These are phyloP conservation scores for Plemyria rubiginata DNA, from an alignment of 2,888 invertebrate species.

Conservation along the genomic window DNA sequence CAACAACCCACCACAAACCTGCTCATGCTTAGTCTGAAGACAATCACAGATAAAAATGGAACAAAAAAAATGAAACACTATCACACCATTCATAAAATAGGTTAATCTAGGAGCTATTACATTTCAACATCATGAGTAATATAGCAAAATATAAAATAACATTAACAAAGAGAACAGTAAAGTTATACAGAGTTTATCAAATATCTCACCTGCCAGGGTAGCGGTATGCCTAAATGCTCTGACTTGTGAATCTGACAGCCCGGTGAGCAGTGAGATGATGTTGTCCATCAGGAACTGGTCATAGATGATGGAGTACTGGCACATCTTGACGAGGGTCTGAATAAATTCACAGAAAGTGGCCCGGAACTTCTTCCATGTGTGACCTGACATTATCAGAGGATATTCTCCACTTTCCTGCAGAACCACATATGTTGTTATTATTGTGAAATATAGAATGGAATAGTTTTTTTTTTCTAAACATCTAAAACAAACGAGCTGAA, in stretches of 20 bases:
- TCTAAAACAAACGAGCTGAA: too few species aligned
- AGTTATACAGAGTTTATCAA: background rate
- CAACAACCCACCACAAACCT: too few species aligned
- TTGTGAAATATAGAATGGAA: too few species aligned
- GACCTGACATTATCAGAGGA: constrained; percentile 98
- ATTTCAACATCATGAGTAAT: too few species aligned
- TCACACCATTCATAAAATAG: too few species aligned
- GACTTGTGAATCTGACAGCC: constrained; percentile 98
- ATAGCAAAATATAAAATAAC: too few species aligned
- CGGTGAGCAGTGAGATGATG: constrained; percentile 98
- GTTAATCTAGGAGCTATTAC: too few species aligned
- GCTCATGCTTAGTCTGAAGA: too few species aligned
- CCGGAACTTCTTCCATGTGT: constrained; percentile 98
- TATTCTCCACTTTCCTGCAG: constrained; percentile 98
- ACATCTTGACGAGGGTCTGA: constrained; percentile 97
- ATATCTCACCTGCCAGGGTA: constrained; percentile 90
- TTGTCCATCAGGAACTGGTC: constrained; percentile 99
- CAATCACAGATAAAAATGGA: too few species aligned
- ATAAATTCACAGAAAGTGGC: constrained; percentile 99
- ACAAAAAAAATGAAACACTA: too few species aligned
- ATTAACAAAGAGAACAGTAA: background rate
- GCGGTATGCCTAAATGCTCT: constrained; percentile 97
- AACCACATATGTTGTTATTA: constrained; percentile 9
- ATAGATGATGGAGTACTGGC: constrained; percentile 99
- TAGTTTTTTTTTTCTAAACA: too few species aligned